These are phyloP conservation scores for Machimus rusticus DNA, from an alignment of 2,888 invertebrate genomes.

Conservation along the genomic window DNA sequence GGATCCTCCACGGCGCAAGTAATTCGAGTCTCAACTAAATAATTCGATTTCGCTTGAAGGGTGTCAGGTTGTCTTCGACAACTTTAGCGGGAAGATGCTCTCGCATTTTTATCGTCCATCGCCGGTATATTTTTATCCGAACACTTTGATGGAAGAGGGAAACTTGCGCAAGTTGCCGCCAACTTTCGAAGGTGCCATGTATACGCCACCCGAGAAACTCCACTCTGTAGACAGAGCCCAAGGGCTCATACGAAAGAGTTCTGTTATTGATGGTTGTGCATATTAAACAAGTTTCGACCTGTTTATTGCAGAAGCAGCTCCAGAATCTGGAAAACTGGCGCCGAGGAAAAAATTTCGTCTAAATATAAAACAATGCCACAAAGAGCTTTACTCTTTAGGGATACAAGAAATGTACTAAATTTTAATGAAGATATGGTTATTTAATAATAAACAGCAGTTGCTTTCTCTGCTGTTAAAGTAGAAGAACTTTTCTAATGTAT, in stretches of 20 bases:
- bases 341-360: neutral
- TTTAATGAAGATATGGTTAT: neutral
- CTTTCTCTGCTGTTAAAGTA: neutral
- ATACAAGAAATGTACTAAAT: neutral
- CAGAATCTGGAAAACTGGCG: neutral
- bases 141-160: neutral
- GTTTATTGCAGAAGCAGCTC: neutral
- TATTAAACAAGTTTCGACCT: neutral
- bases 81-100: neutral
- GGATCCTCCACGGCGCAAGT: neutral
- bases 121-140: neutral
- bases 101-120: neutral
- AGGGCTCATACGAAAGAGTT: neutral
- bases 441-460: neutral
- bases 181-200: neutral
- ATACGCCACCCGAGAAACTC: neutral
- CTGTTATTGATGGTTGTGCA: neutral
- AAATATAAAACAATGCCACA: neutral
- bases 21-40: neutral
- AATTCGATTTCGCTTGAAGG: slow-evolving; percentile 6
- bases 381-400: too few species aligned
- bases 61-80: neutral
- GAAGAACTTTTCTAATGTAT: neutral
- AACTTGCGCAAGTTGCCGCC: neutral
- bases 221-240: neutral